Evolutionary conservation across 2,888 invertebrate genomes (phyloP), one percentile per base, ranked within the genome.

Genomic region (Lasius platythorax): DNA sequence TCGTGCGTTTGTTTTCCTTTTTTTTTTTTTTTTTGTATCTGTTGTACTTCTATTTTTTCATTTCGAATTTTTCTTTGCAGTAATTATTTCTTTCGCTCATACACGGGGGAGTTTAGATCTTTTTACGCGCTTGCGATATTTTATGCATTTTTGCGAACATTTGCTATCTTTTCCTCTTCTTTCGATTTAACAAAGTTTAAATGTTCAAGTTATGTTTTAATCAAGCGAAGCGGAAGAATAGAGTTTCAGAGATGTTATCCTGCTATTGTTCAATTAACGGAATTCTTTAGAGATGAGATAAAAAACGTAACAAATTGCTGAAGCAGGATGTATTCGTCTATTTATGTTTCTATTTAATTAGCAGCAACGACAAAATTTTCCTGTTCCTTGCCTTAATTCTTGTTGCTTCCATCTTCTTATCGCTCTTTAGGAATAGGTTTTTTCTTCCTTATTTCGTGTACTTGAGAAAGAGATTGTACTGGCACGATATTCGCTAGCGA

Each of bases 401-500:
- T 43, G 9, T 40, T 66, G 43, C 46, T 72, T 50, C 40, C 23
- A 63, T 9, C 30, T 82, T 53, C 18, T 70, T 28, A 12, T 56
- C 33, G 40, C 33, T 53, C n/a, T 83, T 78, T 58, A 33, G 37
- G 40, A 66, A 58, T 53, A 23, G n/a, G 11, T 2, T 68, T 81
- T 76, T 37, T 1, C 28, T 15, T 50, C 11, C 53, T 28, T 43
- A 12, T 30, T 18, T 56, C 33, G 30, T 43, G 73, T 23, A 74
- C 43, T 30, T 50, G 37, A 72, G 11, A 79, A 83, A 90, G 85
- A 87, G 86, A 90, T 90, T 91, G 85, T 75, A 43, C 58, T 68
- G 61, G 67, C 70, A 84, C 66, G 87, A 91, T 87, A 90, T 87
- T 85, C 84, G 82, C 85, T 79, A 90, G 85, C 81, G 85, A 89